Percentiles rank a stretch among this genome's conserved stretches.
Evolutionary conservation across 2,888 invertebrate genomes (phyloP).

Genomic region (Apodemia zela): DNA sequence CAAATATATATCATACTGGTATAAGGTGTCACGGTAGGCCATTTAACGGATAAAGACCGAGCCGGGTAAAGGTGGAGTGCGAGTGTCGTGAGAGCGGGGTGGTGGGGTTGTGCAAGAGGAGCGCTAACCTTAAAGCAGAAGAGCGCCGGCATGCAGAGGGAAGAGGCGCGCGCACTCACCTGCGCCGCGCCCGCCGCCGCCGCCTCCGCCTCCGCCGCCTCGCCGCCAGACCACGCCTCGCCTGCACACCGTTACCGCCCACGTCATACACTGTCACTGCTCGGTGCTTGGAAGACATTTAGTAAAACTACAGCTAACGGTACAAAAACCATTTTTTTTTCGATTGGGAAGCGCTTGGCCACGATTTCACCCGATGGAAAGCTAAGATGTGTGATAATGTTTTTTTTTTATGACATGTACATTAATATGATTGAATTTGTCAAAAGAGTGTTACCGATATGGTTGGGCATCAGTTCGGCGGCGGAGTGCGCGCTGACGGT

Average conservation of each 20-base stretch:
- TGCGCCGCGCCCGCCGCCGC: constrained; percentile 28
- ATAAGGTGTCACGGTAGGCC: too few relatives aligned
- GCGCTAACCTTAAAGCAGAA: constrained; percentile 90
- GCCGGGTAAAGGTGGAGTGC: background rate
- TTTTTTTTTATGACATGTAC: too few relatives aligned
- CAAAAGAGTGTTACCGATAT: background rate
- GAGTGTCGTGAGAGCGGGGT: constrained; percentile 17
- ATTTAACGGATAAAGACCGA: constrained; percentile 16
- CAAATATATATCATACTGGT: too few relatives aligned
- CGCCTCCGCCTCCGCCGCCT: constrained; percentile 24
- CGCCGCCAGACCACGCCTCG: constrained; percentile 27
- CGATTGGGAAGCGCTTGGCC: too few relatives aligned
- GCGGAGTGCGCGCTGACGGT: constrained; percentile 26
- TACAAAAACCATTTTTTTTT: background rate
- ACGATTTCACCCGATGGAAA: too few relatives aligned
- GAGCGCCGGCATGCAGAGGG: constrained; percentile 92
- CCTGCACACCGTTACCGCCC: constrained; percentile 17
- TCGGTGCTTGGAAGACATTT: too few relatives aligned
- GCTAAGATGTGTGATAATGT: too few relatives aligned
- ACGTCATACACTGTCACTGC: too few relatives aligned
- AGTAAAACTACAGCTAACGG: constrained; percentile 25
- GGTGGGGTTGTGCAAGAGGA: constrained; percentile 30
- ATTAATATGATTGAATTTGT: too few relatives aligned
- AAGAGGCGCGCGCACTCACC: constrained; percentile 79
- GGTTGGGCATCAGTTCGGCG: constrained; percentile 21